Evolutionary conservation across 1,140 invertebrate genomes (phyloP).

Genomic region (Drosophila subpulchrella): DNA sequence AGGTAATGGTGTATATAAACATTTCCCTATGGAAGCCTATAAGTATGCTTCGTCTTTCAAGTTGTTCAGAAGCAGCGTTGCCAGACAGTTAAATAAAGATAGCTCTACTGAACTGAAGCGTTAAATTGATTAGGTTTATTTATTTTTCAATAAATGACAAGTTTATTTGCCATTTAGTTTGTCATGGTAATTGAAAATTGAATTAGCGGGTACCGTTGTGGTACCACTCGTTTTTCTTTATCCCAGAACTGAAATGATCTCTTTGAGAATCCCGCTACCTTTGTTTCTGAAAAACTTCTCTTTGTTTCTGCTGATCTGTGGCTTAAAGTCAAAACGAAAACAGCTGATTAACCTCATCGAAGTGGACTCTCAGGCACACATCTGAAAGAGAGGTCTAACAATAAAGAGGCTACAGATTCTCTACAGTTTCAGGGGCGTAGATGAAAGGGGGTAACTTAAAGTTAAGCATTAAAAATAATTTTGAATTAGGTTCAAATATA

Average conservation of each 20-base stretch:
- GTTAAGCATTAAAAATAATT: too few relatives aligned
- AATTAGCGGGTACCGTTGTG: not conserved
- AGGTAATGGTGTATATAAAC: not conserved
- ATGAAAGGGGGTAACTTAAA: not conserved
- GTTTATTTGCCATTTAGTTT: not conserved
- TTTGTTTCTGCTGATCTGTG: conserved; percentile 2
- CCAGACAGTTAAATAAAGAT: not conserved
- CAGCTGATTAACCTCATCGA: conserved; percentile 41
- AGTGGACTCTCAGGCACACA: conserved; percentile 19
- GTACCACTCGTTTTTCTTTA: too few relatives aligned
- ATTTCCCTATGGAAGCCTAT: conserved; percentile 2
- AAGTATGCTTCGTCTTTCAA: conserved; percentile 17
- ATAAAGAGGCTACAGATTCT: conserved; percentile 12
- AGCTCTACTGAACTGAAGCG: not conserved
- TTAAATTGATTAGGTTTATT: not conserved
- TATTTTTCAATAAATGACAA: not conserved
- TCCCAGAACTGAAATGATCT: not conserved
- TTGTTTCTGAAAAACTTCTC: not conserved
- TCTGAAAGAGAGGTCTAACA: conserved; percentile 1
- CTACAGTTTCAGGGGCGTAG: conserved; percentile 1
- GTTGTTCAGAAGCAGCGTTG: not conserved
- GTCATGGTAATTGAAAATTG: too few relatives aligned
- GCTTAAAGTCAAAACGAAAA: conserved; percentile 21
- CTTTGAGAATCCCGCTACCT: not conserved
- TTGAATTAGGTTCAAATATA: too few relatives aligned